A percentile compares a stretch with the other conserved stretches of the same genome.
Evolutionary conservation across 2,888 invertebrate genomes (phyloP).

Genomic region (Adineta ricciae): DNA sequence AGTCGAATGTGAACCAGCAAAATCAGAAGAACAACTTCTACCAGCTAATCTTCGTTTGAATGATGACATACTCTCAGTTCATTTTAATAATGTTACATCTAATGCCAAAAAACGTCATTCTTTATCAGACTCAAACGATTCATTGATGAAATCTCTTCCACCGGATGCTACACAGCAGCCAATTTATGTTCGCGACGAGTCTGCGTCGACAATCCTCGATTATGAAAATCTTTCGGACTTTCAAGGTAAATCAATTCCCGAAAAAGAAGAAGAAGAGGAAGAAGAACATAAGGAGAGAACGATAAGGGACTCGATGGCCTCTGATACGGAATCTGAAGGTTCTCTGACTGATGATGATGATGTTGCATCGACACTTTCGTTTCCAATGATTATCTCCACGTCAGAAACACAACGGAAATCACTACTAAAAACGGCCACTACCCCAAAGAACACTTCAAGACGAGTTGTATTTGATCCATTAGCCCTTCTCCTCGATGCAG

Average conservation of each 20-base stretch:
- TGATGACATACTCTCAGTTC: constrained; percentile 26
- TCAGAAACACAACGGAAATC: not conserved
- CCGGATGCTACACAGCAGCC: not conserved
- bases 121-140: constrained; percentile 17
- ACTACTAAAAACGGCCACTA: not conserved
- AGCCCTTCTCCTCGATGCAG: constrained; percentile 85
- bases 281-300: not conserved
- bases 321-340: not conserved
- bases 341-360: not conserved
- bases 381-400: not conserved
- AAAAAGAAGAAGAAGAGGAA: not conserved
- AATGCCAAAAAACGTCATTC: constrained; percentile 33
- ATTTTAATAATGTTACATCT: constrained; percentile 20
- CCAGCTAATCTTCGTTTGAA: not conserved
- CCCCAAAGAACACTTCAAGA: constrained; percentile 1
- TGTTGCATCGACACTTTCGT: not conserved
- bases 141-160: not conserved
- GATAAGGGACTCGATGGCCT: not conserved
- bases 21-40: not conserved
- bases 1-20: not conserved
- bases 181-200: not conserved
- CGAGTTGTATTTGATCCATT: constrained; percentile 70
- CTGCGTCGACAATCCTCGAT: no score
- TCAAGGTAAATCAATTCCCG: not conserved
- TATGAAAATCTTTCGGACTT: not conserved